phyloP scores from a whole-genome alignment of 64 coral and sea anemone species.

The Anthopleura sola region DNA sequence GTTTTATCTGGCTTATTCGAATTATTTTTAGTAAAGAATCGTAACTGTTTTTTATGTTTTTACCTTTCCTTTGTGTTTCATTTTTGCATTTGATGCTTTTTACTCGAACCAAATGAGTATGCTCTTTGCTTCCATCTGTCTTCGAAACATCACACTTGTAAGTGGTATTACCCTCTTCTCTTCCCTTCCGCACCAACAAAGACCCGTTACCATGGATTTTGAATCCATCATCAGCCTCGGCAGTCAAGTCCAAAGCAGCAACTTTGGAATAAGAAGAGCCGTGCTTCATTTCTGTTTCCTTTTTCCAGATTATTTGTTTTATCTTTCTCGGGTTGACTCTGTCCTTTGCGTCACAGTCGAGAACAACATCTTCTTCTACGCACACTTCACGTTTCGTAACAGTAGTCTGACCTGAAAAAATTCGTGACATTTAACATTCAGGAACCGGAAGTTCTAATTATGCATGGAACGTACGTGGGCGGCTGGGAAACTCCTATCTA shows the following conservation, averaged over 20 bases:
- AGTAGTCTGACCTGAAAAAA: not conserved
- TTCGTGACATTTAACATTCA: no score
- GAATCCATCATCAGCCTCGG: not conserved
- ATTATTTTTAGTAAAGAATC: not conserved
- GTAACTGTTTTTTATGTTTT: not conserved
- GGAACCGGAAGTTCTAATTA: no score
- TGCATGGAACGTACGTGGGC: no score
- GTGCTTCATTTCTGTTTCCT: not conserved
- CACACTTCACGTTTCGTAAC: not conserved
- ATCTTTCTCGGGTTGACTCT: not conserved
- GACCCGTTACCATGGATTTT: not conserved
- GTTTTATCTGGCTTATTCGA: no score
- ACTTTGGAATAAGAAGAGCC: not conserved
- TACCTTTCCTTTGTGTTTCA: not conserved
- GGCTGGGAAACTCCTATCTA: no score
- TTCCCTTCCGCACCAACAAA: not conserved
- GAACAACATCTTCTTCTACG: not conserved
- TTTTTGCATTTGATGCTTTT: not conserved
- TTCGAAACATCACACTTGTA: constrained; percentile 16
- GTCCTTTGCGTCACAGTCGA: not conserved
- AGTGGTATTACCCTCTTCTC: not conserved
- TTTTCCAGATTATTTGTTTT: not conserved
- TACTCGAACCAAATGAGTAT: not conserved
- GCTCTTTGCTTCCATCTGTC: not conserved
- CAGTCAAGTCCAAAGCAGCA: not conserved